Evolutionary conservation across 2,797 vertebrate species (phyloP), one percentile per base, ranked within the genome.

Genomic region (Melanotaenia trifasciata): DNA sequence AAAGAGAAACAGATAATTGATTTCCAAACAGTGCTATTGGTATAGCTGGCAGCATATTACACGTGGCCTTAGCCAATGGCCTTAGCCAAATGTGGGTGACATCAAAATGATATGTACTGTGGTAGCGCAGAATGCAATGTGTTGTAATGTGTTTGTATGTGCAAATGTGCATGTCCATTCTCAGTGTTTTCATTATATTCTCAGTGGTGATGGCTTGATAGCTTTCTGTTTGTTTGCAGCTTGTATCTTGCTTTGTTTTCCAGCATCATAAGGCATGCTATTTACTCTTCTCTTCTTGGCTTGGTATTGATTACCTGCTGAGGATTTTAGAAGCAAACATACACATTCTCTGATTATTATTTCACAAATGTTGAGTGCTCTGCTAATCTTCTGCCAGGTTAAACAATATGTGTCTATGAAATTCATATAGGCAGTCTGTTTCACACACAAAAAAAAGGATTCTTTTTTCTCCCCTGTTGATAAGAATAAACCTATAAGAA

Each of bases 11-110:
- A 84, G 74, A 93, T 91, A 91, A 93, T 90, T 90, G 88, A 88
- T 89, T 92, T 92, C 80, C 84, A 86, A 91, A 91, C 77, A 85
- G 88, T 71, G 80, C 83, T 91, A 88, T 93, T 92, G 92, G 86
- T 85, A 84, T 83, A 85, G 86, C 84, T 91, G 84, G 86, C 83
- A 90, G 80, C 77, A 83, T 79, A 87, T 91, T 90, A 91, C 22
- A 56, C 30, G 30, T 69, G 84, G 85, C 87, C 83, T 81, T 69
- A 83, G 78, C 87, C 78, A 84, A 90, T 69, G 84, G 85, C 87
- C 83, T 80, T 69, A 81, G 76, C 87, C 79, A 84, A 90, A 91
- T 87, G 89, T 81, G 72, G 81, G 76, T 84, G 92, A 86, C 90
- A 91, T 90, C 60, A 81, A 88, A 93, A 90, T 89, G 77, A 89